Evolutionary conservation across 1,140 invertebrate genomes (phyloP), one percentile per base, ranked within the genome.

Genomic region (Oncopeltus fasciatus): DNA sequence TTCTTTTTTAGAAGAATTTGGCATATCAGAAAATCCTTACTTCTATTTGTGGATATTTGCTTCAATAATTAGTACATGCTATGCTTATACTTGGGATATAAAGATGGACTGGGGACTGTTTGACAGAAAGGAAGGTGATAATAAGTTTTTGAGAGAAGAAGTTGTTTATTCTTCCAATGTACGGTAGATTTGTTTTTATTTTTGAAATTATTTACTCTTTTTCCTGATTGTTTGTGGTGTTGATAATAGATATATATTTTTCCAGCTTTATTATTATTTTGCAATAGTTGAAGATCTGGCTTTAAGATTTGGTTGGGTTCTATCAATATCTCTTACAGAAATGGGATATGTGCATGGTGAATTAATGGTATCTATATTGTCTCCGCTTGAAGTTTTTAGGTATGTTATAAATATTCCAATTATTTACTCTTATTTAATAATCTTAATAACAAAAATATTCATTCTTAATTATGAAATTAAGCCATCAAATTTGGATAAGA

Each of bases 281-380:
- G 95, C 95, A 27, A 95, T 98, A 59, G 78, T 98, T 49, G 94
- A 98, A 77, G 95, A 99, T 77, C 84, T 96, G 64, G 75, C 98
- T 31, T 74, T 99, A 24, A 80, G 96, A 67, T 97, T 98, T 72
- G 82, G 86, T 18, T 99, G 97, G 97, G 83, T 82, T 0, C 72
- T 91, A 12, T 90, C 88, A 28, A 88, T 95, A 67, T 83, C 90
- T 61, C 73, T 98, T 11, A 89, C 84, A 0, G 90, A 98, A 75
- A 86, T 88, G 68, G 81, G 83, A 29, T 81, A 84, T 47, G 77
- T 94, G 24, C 82, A 86, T 65, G 76, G 78, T 2, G 94, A 98
- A 71, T 80, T 94, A 12, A 88, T 99, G 81, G 83, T 84, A 2
- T 91, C 92, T 2, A 80, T 98, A 62, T 76, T 95, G 9, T 88